Evolutionary conservation across 2,797 vertebrate species (phyloP), one percentile per base, ranked within the genome.

Genomic region (Acridotheres tristis): DNA sequence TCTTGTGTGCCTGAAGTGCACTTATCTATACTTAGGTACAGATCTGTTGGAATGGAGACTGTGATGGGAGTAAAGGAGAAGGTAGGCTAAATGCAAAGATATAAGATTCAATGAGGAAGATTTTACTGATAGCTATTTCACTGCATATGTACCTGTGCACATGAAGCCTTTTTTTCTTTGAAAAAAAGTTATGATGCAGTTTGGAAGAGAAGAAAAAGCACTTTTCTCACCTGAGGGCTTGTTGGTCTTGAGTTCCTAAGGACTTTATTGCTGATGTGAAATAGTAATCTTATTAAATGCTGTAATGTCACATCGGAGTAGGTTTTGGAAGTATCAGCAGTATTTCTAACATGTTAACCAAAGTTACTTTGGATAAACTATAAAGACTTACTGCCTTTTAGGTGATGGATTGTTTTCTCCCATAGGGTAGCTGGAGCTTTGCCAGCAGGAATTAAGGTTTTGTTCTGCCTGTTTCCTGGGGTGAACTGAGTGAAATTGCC

Each of bases 251-350:
- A 67, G 42, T 76, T 96, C 53, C 40, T 59, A 79, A 78, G 55
- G 82, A 72, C 53, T 92, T 92, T 73, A 38, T 51, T 81, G 72
- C 91, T 96, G 82, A 88, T 27, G 51, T 86, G 69, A 84, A 94
- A 58, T 23, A 63, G 11, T 91, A 89, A 93, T 91, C 92, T 93
- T 78, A 69, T 88, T 95, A 94, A 89, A 62, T 72, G 54, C 72
- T 75, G 42, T 79, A 69, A 67, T 8, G 7, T 94, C 87, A 89
- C 55, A 34, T 59, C 1, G 11, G 66, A 78, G 55, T 53, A 50
- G 45, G 42, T 72, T 93, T 88, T 91, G 66, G 82, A 94, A 92
- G 79, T 90, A 72, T 2, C 71, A 88, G 76, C 76, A 54, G 25
- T 68, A 73, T 83, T 94, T 76, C 57, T 69, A 50, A 74, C 36